These are phyloP conservation scores for Corella eumyota DNA, from an alignment of 23 tunicate species.

Conservation along the genomic window DNA sequence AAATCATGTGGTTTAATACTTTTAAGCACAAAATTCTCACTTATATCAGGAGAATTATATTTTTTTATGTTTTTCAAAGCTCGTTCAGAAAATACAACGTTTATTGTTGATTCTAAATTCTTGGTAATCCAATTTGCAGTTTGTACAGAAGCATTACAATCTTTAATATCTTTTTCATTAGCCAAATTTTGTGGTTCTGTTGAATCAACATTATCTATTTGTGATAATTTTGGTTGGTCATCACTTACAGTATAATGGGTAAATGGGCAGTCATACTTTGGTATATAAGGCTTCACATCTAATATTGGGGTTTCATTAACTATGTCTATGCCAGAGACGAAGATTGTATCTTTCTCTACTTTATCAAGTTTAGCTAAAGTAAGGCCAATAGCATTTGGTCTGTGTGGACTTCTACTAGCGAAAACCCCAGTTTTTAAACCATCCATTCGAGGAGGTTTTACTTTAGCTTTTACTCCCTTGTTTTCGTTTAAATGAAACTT, in stretches of 20 bases:
- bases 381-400: slow-evolving; percentile 92
- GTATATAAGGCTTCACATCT: slow-evolving; percentile 95
- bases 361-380: slow-evolving; percentile 69
- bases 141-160: background rate
- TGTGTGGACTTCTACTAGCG: slow-evolving; percentile 90
- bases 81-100: slow-evolving; percentile 44
- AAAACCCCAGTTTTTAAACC: slow-evolving; percentile 92
- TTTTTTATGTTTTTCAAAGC: slow-evolving; percentile 32
- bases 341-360: slow-evolving; percentile 41
- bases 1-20: slow-evolving; percentile 19
- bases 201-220: background rate
- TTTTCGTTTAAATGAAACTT: slow-evolving; percentile 78
- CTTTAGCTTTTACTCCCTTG: slow-evolving; percentile 85
- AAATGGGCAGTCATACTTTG: slow-evolving; percentile 52
- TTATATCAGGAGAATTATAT: background rate
- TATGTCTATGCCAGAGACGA: slow-evolving; percentile 70
- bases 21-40: slow-evolving; percentile 5
- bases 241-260: background rate
- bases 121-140: slow-evolving; percentile 20
- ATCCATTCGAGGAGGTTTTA: slow-evolving; percentile 87
- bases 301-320: slow-evolving; percentile 92
- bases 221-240: background rate
- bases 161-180: background rate
- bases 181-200: too few species aligned
- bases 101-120: slow-evolving; percentile 8